phyloP scores from a whole-genome alignment of 2,797 vertebrate species.

The Pempheris klunzingeri region DNA sequence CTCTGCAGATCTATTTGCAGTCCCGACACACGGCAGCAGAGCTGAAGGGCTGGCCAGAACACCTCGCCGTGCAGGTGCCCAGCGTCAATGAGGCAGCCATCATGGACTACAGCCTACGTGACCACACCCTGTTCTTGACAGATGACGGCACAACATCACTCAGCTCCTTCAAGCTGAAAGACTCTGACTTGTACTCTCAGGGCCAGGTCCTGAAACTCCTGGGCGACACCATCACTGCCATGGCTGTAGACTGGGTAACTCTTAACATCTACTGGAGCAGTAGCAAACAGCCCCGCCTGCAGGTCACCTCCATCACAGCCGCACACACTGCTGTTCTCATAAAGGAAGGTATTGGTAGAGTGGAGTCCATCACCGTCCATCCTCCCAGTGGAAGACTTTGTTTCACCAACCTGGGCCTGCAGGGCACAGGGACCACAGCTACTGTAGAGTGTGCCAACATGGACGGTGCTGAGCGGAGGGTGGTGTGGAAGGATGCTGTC shows the following conservation, averaged over 20 bases:
- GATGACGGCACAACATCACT: slow-evolving; percentile 82
- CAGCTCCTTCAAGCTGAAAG: slow-evolving; percentile 82
- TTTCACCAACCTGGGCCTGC: slow-evolving; percentile 80
- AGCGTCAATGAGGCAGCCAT: slow-evolving; percentile 80
- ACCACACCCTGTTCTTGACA: slow-evolving; percentile 84
- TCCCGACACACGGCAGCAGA: slow-evolving; percentile 69
- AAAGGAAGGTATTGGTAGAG: slow-evolving; percentile 68
- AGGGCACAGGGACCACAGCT: background rate
- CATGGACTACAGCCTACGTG: slow-evolving; percentile 86
- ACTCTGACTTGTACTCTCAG: slow-evolving; percentile 62
- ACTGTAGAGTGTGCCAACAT: slow-evolving; percentile 89
- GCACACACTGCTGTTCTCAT: slow-evolving; percentile 83
- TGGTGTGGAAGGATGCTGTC: slow-evolving; percentile 84
- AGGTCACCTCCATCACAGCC: slow-evolving; percentile 81
- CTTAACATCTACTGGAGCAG: slow-evolving; percentile 92
- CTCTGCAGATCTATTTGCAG: slow-evolving; percentile 87
- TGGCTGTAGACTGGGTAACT: slow-evolving; percentile 92
- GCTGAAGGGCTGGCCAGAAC: slow-evolving; percentile 81
- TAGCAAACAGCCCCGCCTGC: slow-evolving; percentile 79
- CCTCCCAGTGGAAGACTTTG: slow-evolving; percentile 87
- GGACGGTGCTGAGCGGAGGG: slow-evolving; percentile 83
- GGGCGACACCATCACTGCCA: slow-evolving; percentile 76
- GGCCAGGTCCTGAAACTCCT: slow-evolving; percentile 81
- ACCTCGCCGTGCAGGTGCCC: slow-evolving; percentile 82
- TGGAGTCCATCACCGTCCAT: slow-evolving; percentile 85